Conservation (phyloP, 1,140 invertebrate species). For the Lordiphosa mommai region DNA sequence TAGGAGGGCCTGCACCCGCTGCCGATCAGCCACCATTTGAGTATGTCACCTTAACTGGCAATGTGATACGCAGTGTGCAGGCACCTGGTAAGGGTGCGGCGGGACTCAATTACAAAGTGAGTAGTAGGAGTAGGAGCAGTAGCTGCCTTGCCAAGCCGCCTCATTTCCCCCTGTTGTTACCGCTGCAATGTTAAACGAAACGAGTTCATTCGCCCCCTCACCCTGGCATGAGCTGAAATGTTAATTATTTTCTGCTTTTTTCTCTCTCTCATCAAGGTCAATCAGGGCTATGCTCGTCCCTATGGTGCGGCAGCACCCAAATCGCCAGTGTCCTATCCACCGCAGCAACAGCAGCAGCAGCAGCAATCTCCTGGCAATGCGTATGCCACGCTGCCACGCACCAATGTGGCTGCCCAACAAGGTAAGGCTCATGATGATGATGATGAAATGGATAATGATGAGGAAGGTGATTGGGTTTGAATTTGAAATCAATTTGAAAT, state of each 20-base stretch:
- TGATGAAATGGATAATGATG: slow-evolving; percentile 53
- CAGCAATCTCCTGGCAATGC: slow-evolving; percentile 43
- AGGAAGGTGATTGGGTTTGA: slow-evolving; percentile 72
- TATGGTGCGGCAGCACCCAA: slow-evolving; percentile 71
- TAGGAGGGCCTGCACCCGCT: slow-evolving; percentile 2
- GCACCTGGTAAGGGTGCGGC: slow-evolving; percentile 72
- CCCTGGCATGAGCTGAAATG: too few relatives aligned
- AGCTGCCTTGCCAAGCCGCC: neutral
- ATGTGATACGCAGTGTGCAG: slow-evolving; percentile 77
- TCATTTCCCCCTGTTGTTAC: too few relatives aligned
- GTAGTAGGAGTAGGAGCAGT: neutral
- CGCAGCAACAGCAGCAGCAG: slow-evolving; percentile 62
- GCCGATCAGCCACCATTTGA: slow-evolving; percentile 67
- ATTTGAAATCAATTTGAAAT: slow-evolving; percentile 1
- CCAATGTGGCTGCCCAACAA: slow-evolving; percentile 72
- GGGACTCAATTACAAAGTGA: slow-evolving; percentile 69
- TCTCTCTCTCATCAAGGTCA: slow-evolving; percentile 44
- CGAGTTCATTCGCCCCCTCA: too few relatives aligned
- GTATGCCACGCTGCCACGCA: slow-evolving; percentile 74
- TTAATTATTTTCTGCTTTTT: neutral
- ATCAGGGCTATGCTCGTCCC: slow-evolving; percentile 74
- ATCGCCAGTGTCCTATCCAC: slow-evolving; percentile 74
- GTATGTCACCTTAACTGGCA: slow-evolving; percentile 76
- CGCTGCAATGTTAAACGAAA: too few relatives aligned
- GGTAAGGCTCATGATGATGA: slow-evolving; percentile 76